These are phyloP conservation scores for Corapipo altera DNA, from an alignment of 2,113 vertebrate genomes.

Conservation along the genomic window DNA sequence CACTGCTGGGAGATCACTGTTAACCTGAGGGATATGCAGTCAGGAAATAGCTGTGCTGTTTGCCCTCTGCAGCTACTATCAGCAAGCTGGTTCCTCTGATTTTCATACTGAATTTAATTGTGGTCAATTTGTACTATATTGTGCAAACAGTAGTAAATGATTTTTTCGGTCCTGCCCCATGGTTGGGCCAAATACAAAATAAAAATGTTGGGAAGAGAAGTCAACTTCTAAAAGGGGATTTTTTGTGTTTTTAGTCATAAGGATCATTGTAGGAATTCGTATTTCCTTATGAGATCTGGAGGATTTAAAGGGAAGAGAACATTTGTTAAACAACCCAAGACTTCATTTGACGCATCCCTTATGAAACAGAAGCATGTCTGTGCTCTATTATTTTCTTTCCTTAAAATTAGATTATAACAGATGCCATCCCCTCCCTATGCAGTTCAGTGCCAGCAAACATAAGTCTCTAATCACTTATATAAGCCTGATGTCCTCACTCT, in stretches of 20 bases:
- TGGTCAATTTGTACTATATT: neutral
- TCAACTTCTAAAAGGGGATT: neutral
- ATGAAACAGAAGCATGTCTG: neutral
- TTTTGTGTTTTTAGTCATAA: neutral
- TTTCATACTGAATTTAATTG: neutral
- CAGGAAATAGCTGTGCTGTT: neutral
- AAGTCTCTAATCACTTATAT: slow-evolving; percentile 15
- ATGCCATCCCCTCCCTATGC: neutral
- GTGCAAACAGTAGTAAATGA: neutral
- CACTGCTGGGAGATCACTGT: neutral
- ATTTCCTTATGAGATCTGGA: neutral
- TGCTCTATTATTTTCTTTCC: slow-evolving; percentile 19
- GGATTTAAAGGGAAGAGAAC: neutral
- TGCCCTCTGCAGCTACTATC: neutral
- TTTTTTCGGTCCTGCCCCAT: neutral
- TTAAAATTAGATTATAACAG: slow-evolving; percentile 45
- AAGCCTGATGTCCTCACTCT: neutral
- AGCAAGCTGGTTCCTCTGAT: neutral
- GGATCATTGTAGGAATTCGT: neutral
- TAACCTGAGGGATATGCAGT: neutral
- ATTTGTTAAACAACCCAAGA: neutral
- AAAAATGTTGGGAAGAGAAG: neutral
- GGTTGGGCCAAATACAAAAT: neutral
- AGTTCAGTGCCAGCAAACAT: neutral
- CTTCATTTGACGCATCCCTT: neutral